Evolutionary conservation across 2,888 invertebrate genomes (phyloP).

Genomic region (Myathropa florea): DNA sequence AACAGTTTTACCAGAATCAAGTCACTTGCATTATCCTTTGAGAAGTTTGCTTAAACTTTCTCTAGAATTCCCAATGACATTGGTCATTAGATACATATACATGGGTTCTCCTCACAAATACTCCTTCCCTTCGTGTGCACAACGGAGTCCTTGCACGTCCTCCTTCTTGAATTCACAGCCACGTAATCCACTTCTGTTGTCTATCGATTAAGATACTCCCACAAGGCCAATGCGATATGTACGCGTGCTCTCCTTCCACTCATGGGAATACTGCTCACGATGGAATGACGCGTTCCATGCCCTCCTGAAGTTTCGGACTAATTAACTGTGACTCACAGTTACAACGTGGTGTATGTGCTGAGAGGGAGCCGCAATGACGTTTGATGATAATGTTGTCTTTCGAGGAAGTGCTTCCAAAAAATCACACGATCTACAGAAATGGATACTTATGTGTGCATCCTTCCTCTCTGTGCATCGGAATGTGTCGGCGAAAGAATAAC

Average conservation of each 20-base stretch:
- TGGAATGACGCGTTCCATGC: neutral
- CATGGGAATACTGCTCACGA: neutral
- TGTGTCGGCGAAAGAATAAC: neutral
- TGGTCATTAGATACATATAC: constrained; percentile 33
- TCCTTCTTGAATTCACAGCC: neutral
- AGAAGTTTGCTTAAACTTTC: constrained; percentile 47
- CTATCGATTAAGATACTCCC: constrained; percentile 37
- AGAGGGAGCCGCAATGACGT: neutral
- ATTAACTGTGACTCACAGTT: neutral
- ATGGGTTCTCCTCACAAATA: constrained; percentile 13
- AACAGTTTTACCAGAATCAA: constrained; percentile 51
- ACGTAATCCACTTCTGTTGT: constrained; percentile 28
- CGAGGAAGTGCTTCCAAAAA: too few species aligned
- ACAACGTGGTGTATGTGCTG: neutral
- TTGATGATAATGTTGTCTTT: too few species aligned
- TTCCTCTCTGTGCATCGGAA: neutral
- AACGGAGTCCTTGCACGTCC: constrained; percentile 2
- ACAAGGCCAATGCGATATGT: neutral
- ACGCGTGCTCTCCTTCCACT: neutral
- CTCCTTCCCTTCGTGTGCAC: neutral
- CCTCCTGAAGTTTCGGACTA: neutral
- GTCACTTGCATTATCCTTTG: constrained; percentile 31
- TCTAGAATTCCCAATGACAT: constrained; percentile 26
- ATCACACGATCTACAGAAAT: too few species aligned
- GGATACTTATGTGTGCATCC: too few species aligned